Percentiles rank a stretch among this genome's conserved stretches.
phyloP scores from a whole-genome alignment of 2,113 vertebrate genomes.

The Chrysemys picta region DNA sequence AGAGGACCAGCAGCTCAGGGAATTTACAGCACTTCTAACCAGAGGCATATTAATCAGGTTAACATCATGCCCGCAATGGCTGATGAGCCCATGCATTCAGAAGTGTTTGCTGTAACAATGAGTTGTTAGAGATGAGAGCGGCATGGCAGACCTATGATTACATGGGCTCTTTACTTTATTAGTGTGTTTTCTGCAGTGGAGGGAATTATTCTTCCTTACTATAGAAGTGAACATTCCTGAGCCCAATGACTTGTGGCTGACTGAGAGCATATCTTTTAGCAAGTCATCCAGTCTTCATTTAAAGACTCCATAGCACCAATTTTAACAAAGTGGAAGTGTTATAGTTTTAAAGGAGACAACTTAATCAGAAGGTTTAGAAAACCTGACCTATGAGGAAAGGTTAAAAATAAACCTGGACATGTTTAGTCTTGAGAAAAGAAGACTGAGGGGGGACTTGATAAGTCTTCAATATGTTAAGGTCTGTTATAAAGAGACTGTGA shows the following conservation, averaged over 20 bases:
- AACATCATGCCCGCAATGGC: background rate
- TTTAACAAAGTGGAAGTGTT: background rate
- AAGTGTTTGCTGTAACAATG: background rate
- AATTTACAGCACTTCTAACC: background rate
- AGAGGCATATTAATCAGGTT: background rate
- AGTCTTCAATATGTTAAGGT: background rate
- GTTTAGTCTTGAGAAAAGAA: background rate
- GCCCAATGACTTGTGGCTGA: background rate
- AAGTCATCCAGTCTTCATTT: background rate
- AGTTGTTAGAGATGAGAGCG: background rate
- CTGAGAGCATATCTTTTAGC: background rate
- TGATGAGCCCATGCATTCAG: background rate
- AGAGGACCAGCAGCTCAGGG: background rate
- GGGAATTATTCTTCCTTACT: background rate
- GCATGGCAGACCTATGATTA: background rate
- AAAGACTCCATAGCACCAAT: background rate
- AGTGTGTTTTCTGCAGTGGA: background rate
- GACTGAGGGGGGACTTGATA: background rate
- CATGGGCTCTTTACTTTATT: background rate
- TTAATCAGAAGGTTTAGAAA: background rate
- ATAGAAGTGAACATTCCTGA: background rate
- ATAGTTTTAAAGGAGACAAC: background rate
- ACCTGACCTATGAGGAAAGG: background rate
- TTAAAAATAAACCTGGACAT: background rate
- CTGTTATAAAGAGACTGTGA: background rate